Evolutionary conservation across 1,140 invertebrate genomes (phyloP), one percentile per base, ranked within the genome.

Genomic region (Papilio glaucus): DNA sequence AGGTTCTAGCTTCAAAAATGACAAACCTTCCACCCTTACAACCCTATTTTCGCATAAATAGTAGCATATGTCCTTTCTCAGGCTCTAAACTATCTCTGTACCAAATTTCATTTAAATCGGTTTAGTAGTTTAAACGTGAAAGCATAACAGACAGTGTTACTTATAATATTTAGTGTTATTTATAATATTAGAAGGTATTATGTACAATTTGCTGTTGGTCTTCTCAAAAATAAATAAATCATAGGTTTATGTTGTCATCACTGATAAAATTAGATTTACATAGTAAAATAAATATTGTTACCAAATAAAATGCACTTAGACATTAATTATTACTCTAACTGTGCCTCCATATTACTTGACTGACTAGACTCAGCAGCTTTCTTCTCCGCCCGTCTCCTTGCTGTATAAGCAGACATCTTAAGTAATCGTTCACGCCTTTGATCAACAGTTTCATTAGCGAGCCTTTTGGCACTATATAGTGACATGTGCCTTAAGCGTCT

Each of bases 401-500:
- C 91, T 5, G 91, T 84, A 84, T 92, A 92, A 2, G 93, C 92
- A 13, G 94, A 94, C 94, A 94, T 94, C 74, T 94, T 88, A 0
- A 92, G 79, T 13, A 95, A 78, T 1, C 94, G 88, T 0, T 87
- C 83, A 70, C 90, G 88, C 12, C 94, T 86, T 78, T 94, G 94
- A 53, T 94, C 94, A 0, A 88, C 83, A 21, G 93, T 92, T 80
- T 94, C 94, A 72, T 90, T 89, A 12, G 94, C 94, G 61, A 95
- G 80, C 49, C 91, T 79, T 53, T 75, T 84, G 2, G 91, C 91
- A 15, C 90, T 85, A 80, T 92, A 92, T 13, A 90, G 93, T n/a
- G 94, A 94, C 94, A 94, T 94, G 53, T 94, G 89, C 6, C 94
- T 87, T 33, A 95, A 79, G 0, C 94, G 87, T 7, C 85, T 84